Evolutionary conservation across 1,140 invertebrate genomes (phyloP).

Genomic region (Venustaconcha ellipsiformis): DNA sequence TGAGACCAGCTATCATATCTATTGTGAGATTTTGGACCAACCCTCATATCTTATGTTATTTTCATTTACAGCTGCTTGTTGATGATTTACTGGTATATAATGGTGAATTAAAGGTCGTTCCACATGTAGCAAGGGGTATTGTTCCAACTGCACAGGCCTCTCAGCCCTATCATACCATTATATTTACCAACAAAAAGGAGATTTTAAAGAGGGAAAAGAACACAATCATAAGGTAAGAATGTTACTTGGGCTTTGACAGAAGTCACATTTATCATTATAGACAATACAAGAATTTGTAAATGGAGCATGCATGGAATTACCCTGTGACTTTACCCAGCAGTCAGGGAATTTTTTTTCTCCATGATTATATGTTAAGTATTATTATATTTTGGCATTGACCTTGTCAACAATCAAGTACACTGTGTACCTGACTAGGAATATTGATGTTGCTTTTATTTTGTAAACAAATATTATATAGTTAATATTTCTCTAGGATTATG

Average conservation of each 20-base stretch:
- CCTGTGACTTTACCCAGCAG: too few species aligned
- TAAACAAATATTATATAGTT: too few species aligned
- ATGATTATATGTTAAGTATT: too few species aligned
- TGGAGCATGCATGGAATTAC: too few species aligned
- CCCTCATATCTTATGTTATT: not conserved
- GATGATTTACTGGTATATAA: slow-evolving; percentile 84
- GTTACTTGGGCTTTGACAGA: not conserved
- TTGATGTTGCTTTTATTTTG: too few species aligned
- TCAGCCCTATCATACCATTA: slow-evolving; percentile 69
- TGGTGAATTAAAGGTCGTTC: slow-evolving; percentile 71
- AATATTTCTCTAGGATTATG: too few species aligned
- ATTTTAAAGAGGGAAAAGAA: slow-evolving; percentile 60
- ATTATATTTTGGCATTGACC: too few species aligned
- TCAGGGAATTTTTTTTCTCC: too few species aligned
- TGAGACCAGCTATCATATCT: not conserved
- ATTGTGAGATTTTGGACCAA: not conserved
- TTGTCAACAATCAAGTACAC: too few species aligned
- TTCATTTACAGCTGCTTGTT: slow-evolving; percentile 73
- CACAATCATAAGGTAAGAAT: slow-evolving; percentile 63
- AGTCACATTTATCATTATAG: too few species aligned
- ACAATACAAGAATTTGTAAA: too few species aligned
- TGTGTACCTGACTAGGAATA: too few species aligned
- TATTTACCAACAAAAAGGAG: slow-evolving; percentile 70
- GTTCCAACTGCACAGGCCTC: slow-evolving; percentile 57
- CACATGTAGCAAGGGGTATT: slow-evolving; percentile 53